These are phyloP conservation scores for Lycaon pictus DNA, from an alignment of 2,113 vertebrate genomes.

Conservation along the genomic window DNA sequence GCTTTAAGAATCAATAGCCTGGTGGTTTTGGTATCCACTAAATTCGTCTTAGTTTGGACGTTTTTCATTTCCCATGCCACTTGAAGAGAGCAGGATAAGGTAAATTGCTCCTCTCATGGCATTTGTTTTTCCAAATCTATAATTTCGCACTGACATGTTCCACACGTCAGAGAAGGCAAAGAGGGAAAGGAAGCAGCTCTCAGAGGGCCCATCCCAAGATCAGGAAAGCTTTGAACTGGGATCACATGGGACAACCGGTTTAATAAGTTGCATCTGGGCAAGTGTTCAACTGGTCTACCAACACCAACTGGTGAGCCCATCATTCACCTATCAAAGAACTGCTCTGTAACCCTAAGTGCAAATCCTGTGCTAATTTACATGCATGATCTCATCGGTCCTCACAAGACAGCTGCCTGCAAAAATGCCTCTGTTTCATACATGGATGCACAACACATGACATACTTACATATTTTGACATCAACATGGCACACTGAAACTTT, in stretches of 20 bases:
- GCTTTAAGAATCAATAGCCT: constrained; percentile 74
- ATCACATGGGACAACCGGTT: neutral
- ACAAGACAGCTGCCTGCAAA: neutral
- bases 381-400: neutral
- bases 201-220: neutral
- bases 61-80: constrained; percentile 78
- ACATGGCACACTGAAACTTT: constrained; percentile 3
- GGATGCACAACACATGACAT: neutral
- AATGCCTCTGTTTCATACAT: neutral
- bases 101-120: constrained; percentile 73
- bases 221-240: constrained; percentile 25
- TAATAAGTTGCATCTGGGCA: neutral
- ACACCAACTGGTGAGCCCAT: neutral
- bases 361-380: neutral
- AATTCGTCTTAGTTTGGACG: constrained; percentile 75
- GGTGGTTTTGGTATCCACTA: constrained; percentile 83
- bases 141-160: constrained; percentile 77
- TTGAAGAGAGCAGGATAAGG: constrained; percentile 64
- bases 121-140: constrained; percentile 75
- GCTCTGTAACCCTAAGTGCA: neutral
- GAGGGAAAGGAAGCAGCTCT: constrained; percentile 34
- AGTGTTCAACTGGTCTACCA: neutral
- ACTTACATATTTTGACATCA: neutral
- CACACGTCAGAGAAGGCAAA: constrained; percentile 44
- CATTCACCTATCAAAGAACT: neutral